Conservation (phyloP, 2,888 invertebrate genomes). For the Tachina grossa region DNA sequence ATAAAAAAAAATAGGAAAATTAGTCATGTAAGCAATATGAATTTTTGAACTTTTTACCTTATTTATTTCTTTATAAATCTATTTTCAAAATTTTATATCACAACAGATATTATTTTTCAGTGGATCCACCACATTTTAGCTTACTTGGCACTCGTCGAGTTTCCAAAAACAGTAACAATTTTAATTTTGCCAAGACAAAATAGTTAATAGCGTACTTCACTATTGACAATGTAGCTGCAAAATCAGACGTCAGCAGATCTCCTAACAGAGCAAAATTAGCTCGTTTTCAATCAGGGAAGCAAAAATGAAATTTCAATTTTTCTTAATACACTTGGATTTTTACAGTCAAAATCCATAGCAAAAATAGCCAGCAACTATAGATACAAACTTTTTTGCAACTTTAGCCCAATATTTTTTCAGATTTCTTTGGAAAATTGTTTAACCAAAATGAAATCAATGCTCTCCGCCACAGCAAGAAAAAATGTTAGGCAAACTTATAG, state of each 20-base stretch:
- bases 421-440: constrained; percentile 49
- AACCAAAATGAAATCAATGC: constrained; percentile 55
- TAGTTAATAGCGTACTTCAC: constrained; percentile 31
- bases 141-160: constrained; percentile 16
- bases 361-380: neutral
- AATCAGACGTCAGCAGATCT: constrained; percentile 39
- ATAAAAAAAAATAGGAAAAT: neutral
- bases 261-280: constrained; percentile 38
- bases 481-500: constrained; percentile 59
- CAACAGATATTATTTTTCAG: constrained; percentile 1
- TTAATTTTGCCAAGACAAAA: constrained; percentile 37
- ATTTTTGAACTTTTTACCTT: neutral
- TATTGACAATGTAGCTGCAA: constrained; percentile 31
- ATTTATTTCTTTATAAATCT: neutral
- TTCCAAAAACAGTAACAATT: constrained; percentile 10
- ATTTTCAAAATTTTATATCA: neutral
- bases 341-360: constrained; percentile 14
- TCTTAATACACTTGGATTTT: neutral
- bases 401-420: constrained; percentile 8
- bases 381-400: constrained; percentile 17
- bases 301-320: constrained; percentile 51
- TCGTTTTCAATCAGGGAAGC: constrained; percentile 36
- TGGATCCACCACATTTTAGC: constrained; percentile 31
- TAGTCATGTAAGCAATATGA: neutral
- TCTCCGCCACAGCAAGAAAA: constrained; percentile 55